phyloP scores from a whole-genome alignment of 1,140 invertebrate genomes.

The Cydia pomonella region DNA sequence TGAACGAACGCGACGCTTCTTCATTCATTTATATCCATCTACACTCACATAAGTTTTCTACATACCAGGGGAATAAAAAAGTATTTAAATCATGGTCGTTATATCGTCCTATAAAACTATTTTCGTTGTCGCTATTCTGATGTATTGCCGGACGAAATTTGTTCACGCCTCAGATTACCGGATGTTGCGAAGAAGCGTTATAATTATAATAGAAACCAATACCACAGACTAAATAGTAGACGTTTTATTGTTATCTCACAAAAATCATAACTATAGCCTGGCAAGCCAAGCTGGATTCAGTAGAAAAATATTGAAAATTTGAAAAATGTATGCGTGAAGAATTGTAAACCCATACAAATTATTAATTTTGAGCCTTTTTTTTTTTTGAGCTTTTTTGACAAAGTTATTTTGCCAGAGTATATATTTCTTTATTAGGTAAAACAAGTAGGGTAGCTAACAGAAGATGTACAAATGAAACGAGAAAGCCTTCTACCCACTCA shows the following conservation, averaged over 20 bases:
- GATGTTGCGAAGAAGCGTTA: slow-evolving; percentile 21
- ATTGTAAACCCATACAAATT: too few species aligned
- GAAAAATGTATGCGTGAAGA: too few species aligned
- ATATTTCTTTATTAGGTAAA: too few species aligned
- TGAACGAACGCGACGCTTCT: neutral
- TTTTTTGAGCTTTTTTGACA: too few species aligned
- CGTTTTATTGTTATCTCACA: neutral
- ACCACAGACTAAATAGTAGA: neutral
- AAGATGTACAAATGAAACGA: too few species aligned
- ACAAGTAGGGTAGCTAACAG: too few species aligned
- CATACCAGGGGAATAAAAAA: slow-evolving; percentile 11
- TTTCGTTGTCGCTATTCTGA: slow-evolving; percentile 34
- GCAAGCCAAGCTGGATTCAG: too few species aligned
- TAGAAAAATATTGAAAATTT: too few species aligned
- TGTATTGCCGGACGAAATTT: slow-evolving; percentile 23
- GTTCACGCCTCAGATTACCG: slow-evolving; percentile 22
- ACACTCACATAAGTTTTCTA: neutral
- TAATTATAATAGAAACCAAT: neutral
- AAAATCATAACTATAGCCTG: too few species aligned
- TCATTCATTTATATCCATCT: neutral
- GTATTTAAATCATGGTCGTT: slow-evolving; percentile 35
- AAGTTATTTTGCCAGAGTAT: too few species aligned
- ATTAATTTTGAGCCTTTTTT: too few species aligned
- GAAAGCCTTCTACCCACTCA: too few species aligned
- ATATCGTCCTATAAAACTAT: slow-evolving; percentile 49